These are phyloP conservation scores for Phyllostomus hastatus DNA, from an alignment of 2,113 vertebrate species.

Conservation along the genomic window DNA sequence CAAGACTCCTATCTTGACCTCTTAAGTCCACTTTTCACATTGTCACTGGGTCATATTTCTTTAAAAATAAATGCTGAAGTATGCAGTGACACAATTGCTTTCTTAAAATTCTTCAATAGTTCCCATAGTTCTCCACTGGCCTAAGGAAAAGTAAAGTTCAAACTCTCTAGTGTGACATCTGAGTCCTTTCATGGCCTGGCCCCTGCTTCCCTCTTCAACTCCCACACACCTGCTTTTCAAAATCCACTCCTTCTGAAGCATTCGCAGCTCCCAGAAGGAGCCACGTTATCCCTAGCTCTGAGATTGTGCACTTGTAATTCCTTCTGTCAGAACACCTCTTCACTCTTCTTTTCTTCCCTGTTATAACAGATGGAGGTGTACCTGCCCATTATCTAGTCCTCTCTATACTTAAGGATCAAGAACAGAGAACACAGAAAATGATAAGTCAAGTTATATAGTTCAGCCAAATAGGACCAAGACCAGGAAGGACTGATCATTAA, in stretches of 20 bases:
- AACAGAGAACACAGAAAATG: background rate
- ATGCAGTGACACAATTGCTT: background rate
- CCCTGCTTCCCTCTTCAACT: background rate
- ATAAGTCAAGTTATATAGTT: background rate
- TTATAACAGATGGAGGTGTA: background rate
- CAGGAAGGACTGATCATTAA: background rate
- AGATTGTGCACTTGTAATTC: background rate
- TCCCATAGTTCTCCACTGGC: background rate
- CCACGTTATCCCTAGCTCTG: background rate
- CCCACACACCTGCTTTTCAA: background rate
- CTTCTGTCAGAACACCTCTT: background rate
- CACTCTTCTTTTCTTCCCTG: background rate
- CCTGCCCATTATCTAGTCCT: background rate
- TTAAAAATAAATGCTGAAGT: background rate
- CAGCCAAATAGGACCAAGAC: background rate
- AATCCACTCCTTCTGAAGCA: background rate
- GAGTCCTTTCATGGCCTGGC: background rate
- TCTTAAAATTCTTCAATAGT: background rate
- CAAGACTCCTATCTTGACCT: slow-evolving; percentile 16
- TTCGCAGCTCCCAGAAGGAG: background rate
- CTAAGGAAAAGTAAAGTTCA: background rate
- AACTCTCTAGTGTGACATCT: background rate
- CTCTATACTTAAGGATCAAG: background rate
- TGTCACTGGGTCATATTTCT: slow-evolving; percentile 45
- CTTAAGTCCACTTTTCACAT: slow-evolving; percentile 49